These are phyloP conservation scores for Coilia nasus DNA, from an alignment of 2,797 vertebrate species.

Conservation along the genomic window DNA sequence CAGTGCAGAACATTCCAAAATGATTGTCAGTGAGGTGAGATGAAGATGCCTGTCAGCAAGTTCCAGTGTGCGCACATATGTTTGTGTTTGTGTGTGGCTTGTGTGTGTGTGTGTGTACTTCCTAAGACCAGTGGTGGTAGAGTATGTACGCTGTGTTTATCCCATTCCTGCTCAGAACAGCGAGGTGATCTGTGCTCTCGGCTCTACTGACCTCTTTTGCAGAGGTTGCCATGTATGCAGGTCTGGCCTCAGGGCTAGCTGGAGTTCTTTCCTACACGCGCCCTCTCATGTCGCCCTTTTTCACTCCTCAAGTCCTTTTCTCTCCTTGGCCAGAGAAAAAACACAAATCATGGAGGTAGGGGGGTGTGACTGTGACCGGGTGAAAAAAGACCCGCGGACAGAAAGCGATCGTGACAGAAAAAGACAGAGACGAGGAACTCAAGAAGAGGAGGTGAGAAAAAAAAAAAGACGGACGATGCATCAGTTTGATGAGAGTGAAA, in stretches of 20 bases:
- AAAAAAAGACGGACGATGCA: constrained; percentile 25
- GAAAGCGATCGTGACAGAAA: constrained; percentile 60
- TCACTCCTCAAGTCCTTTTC: neutral
- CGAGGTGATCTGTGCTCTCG: neutral
- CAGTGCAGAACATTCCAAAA: constrained; percentile 5
- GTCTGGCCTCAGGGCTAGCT: neutral
- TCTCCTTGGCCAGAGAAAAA: neutral
- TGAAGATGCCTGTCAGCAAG: constrained; percentile 10
- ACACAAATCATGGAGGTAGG: neutral
- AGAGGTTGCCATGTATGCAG: neutral
- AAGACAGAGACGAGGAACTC: constrained; percentile 28
- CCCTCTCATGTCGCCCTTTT: neutral
- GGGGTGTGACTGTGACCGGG: neutral
- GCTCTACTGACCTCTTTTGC: neutral
- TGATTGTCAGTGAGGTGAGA: constrained; percentile 19
- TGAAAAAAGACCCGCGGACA: constrained; percentile 19
- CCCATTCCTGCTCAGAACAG: neutral
- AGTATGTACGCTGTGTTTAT: neutral
- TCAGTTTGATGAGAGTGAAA: constrained; percentile 39
- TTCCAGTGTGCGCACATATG: neutral
- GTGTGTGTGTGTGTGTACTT: neutral
- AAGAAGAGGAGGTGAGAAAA: neutral
- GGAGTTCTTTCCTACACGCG: neutral
- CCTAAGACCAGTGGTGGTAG: neutral
- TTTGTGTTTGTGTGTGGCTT: neutral